Evolutionary conservation across 1,140 invertebrate species (phyloP), one percentile per base, ranked within the genome.

Genomic region (Papilio xuthus): DNA sequence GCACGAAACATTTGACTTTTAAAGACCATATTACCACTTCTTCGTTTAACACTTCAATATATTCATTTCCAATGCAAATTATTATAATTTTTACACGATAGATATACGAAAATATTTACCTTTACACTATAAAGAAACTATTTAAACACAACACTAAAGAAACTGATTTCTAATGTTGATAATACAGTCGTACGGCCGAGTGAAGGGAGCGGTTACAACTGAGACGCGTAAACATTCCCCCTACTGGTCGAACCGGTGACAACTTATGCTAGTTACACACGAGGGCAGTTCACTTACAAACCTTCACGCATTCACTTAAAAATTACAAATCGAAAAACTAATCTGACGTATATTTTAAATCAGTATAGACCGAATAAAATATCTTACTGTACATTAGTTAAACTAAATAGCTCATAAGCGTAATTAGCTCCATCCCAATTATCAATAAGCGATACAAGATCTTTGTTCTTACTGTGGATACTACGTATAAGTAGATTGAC

Each of bases 181-280:
- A 28, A 26, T 15, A 28, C 13, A 60, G 60, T 67, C 60, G 60
- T 67, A 28, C 60, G 26, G 15, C 60, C 60, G 15, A 67, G 26
- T 32, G 23, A 28, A 67, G 26, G 60, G 60, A 67, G 60, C 60
- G 26, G 15, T 15, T 15, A 12, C 23, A 28, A 67, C 60, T 67
- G 60, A 28, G 23, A 13, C 60, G 60, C 20, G 26, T 67, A 67
- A 67, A 67, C 60, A 67, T 67, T 67, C 1, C 60, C 60, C 26
- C 26, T 23, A 67, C 60, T 67, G 26, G 26, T 67, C 3, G 13
- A 15, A 67, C 60, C 60, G 60, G 23, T 67, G 60, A 67, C 60
- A 28, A 23, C 26, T 67, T 67, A 53, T 20, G 50, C 50, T 53
- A 53, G 50, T n/a, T 53, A 20, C n/a, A 53, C 50, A 53, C 50